Percentiles rank a stretch among this genome's conserved stretches.
These are phyloP conservation scores for Lochmaea capreae DNA, from an alignment of 2,888 invertebrate genomes.

Conservation along the genomic window DNA sequence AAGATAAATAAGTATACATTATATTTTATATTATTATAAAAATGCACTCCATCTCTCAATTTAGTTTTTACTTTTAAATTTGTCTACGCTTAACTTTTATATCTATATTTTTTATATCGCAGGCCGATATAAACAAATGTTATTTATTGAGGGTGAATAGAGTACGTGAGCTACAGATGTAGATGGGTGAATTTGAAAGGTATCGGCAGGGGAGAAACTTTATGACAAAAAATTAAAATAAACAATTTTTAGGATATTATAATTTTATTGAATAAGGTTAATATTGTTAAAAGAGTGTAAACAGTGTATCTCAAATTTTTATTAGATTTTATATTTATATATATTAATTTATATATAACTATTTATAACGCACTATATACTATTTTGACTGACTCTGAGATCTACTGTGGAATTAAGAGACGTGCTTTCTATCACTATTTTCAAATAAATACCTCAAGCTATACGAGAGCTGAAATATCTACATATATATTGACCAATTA, in stretches of 20 bases:
- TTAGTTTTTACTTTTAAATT: neutral
- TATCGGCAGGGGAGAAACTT: neutral
- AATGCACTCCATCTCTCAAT: neutral
- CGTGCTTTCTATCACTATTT: neutral
- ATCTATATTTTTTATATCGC: conserved; percentile 12
- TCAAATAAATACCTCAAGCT: neutral
- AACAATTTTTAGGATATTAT: neutral
- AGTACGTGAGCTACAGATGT: too few relatives aligned
- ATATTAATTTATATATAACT: too few relatives aligned
- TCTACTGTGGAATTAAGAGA: too few relatives aligned
- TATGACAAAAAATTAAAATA: neutral
- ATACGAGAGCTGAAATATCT: neutral
- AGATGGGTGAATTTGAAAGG: neutral
- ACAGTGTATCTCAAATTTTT: neutral
- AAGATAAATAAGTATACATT: too few relatives aligned
- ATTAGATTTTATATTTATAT: too few relatives aligned
- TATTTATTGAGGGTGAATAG: conserved; percentile 12
- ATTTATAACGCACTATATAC: too few relatives aligned
- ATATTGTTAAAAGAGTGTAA: neutral
- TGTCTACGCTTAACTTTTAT: conserved; percentile 17
- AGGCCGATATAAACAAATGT: conserved; percentile 17
- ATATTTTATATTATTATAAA: neutral
- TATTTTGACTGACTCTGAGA: too few relatives aligned
- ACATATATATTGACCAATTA: too few relatives aligned
- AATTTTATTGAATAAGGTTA: neutral